A percentile compares a stretch with the other conserved stretches of the same genome.
Conservation (phyloP, 2,797 vertebrate species). For the Synanceia verrucosa region DNA sequence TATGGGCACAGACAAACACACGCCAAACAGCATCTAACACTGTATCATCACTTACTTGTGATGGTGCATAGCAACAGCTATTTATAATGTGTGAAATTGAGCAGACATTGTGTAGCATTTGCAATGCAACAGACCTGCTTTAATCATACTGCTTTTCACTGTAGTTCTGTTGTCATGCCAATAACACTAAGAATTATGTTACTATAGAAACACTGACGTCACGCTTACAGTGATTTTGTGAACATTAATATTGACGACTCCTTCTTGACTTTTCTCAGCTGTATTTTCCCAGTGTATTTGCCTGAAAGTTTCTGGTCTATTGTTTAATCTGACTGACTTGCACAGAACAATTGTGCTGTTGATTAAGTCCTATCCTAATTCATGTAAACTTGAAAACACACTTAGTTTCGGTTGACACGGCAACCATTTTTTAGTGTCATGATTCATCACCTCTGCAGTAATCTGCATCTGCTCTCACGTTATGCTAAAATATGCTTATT, state of each 20-base stretch:
- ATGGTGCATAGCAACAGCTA: not conserved
- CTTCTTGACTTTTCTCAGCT: not conserved
- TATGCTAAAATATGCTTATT: not conserved
- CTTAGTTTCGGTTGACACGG: slow-evolving; percentile 29
- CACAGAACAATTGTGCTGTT: slow-evolving; percentile 13
- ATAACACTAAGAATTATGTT: slow-evolving; percentile 5
- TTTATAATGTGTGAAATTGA: not conserved
- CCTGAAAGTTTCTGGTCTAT: slow-evolving; percentile 10
- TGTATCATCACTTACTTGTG: not conserved
- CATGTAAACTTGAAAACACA: slow-evolving; percentile 25
- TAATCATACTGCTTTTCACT: not conserved
- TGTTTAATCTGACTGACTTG: slow-evolving; percentile 6
- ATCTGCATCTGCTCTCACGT: slow-evolving; percentile 1
- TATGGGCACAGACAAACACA: not conserved
- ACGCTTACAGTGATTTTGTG: slow-evolving; percentile 4
- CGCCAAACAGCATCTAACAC: not conserved
- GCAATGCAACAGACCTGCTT: not conserved
- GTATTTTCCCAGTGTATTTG: not conserved
- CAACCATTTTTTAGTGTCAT: slow-evolving; percentile 4
- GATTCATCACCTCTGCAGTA: slow-evolving; percentile 7
- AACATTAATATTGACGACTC: slow-evolving; percentile 13
- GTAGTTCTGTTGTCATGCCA: not conserved
- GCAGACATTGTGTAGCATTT: not conserved
- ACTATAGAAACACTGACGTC: slow-evolving; percentile 30
- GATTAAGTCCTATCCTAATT: slow-evolving; percentile 17